Percentiles rank a stretch among this genome's conserved stretches.
phyloP scores from a whole-genome alignment of 2,797 vertebrate genomes.

The Etheostoma perlongum region DNA sequence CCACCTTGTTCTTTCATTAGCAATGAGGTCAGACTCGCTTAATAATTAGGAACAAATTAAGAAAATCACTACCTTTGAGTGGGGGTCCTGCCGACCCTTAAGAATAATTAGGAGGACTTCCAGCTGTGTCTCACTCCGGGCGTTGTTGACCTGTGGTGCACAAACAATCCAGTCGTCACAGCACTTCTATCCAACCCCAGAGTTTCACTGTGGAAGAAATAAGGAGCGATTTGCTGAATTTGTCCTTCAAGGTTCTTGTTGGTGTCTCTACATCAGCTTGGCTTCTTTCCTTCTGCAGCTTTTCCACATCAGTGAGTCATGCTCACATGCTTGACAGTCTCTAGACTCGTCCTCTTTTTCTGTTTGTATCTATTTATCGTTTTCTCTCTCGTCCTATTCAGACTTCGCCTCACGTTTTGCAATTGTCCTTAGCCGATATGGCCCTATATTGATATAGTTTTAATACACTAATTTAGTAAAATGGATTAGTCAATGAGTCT shows the following conservation, averaged over 20 bases:
- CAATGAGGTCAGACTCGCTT: slow-evolving; percentile 35
- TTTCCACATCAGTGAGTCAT: slow-evolving; percentile 61
- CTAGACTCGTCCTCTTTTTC: slow-evolving; percentile 11
- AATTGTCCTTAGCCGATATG: neutral
- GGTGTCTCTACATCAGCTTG: slow-evolving; percentile 28
- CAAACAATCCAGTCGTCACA: slow-evolving; percentile 1
- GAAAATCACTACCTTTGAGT: slow-evolving; percentile 38
- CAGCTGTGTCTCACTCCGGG: slow-evolving; percentile 28
- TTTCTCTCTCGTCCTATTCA: neutral
- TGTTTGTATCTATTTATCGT: slow-evolving; percentile 11
- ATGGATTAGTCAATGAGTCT: neutral
- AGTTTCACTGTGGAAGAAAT: slow-evolving; percentile 20
- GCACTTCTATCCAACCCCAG: neutral
- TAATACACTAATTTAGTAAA: neutral
- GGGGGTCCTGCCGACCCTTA: slow-evolving; percentile 33
- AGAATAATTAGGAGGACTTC: slow-evolving; percentile 50
- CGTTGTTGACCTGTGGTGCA: slow-evolving; percentile 24
- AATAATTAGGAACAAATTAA: slow-evolving; percentile 10
- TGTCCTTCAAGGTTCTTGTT: slow-evolving; percentile 24
- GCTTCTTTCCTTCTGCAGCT: slow-evolving; percentile 45
- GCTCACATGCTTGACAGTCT: slow-evolving; percentile 35
- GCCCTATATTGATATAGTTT: neutral
- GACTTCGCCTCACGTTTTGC: neutral
- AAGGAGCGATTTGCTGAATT: slow-evolving; percentile 10
- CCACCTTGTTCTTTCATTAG: slow-evolving; percentile 41